These are phyloP conservation scores for Microcebus murinus DNA, from an alignment of 2,113 vertebrate genomes.

Conservation along the genomic window DNA sequence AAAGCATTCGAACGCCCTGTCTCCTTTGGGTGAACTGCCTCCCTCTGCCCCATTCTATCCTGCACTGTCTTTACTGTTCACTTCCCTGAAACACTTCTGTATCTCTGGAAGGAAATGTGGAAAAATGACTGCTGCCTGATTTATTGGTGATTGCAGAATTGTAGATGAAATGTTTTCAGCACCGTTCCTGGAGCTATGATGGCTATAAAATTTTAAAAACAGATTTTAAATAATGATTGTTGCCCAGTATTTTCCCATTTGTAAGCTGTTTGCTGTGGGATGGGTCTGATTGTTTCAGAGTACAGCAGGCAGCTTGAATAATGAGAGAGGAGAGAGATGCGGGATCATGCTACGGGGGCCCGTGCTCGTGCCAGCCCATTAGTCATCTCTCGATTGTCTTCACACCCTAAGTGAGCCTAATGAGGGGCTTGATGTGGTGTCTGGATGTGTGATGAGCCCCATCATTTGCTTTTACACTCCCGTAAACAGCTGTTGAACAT, in stretches of 20 bases:
- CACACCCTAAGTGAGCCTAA: neutral
- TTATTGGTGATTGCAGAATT: conserved; percentile 43
- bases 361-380: neutral
- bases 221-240: conserved; percentile 43
- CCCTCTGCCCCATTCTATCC: neutral
- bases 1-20: fast-evolving
- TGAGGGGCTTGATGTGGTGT: neutral
- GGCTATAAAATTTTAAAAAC: conserved; percentile 61
- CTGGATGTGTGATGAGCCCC: neutral
- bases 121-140: neutral
- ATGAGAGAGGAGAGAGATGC: neutral
- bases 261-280: conserved; percentile 54
- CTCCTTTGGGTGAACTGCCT: neutral
- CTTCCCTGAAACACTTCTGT: neutral
- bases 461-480: conserved; percentile 25
- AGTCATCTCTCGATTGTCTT: neutral
- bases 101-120: neutral
- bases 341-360: neutral
- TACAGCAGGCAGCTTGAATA: neutral
- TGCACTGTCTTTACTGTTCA: neutral
- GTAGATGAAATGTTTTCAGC: conserved; percentile 52
- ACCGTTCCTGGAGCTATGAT: conserved; percentile 19
- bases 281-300: neutral
- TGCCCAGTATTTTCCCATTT: conserved; percentile 62
- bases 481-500: conserved; percentile 50